A percentile compares a stretch with the other conserved stretches of the same genome.
These are phyloP conservation scores for Eulithis testata DNA, from an alignment of 2,888 invertebrate species.

Conservation along the genomic window DNA sequence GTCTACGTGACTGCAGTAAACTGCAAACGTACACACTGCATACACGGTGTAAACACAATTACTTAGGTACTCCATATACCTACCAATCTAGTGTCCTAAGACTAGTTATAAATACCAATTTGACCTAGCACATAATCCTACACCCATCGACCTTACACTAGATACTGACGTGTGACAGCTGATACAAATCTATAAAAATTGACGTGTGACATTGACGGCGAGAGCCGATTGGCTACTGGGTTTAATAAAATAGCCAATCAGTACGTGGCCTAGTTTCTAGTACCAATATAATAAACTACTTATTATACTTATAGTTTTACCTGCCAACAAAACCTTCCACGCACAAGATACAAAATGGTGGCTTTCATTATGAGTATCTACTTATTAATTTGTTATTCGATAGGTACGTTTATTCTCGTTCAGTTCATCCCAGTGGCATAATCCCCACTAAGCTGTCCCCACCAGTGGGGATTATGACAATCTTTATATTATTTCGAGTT, in stretches of 20 bases:
- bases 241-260: constrained; percentile 28
- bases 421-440: too few species aligned
- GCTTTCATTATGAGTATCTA: not conserved
- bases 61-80: too few species aligned
- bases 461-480: too few species aligned
- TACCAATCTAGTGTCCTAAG: not conserved
- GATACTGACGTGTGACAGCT: constrained; percentile 27
- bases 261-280: constrained; percentile 26
- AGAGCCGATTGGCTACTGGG: constrained; percentile 28
- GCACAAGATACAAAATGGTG: not conserved
- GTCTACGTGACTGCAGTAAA: too few species aligned
- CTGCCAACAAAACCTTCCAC: not conserved
- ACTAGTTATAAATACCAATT: not conserved
- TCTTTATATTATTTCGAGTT: too few species aligned
- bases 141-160: constrained; percentile 29
- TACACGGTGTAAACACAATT: too few species aligned
- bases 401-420: too few species aligned
- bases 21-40: too few species aligned
- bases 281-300: constrained; percentile 6
- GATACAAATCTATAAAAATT: constrained; percentile 30
- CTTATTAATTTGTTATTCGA: too few species aligned
- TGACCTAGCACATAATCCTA: constrained; percentile 22
- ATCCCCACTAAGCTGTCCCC: too few species aligned
- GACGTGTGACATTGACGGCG: constrained; percentile 31
- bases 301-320: constrained; percentile 12